Base-by-base conservation (phyloP, 2,113 vertebrate species). In the Panthera uncia region DNA sequence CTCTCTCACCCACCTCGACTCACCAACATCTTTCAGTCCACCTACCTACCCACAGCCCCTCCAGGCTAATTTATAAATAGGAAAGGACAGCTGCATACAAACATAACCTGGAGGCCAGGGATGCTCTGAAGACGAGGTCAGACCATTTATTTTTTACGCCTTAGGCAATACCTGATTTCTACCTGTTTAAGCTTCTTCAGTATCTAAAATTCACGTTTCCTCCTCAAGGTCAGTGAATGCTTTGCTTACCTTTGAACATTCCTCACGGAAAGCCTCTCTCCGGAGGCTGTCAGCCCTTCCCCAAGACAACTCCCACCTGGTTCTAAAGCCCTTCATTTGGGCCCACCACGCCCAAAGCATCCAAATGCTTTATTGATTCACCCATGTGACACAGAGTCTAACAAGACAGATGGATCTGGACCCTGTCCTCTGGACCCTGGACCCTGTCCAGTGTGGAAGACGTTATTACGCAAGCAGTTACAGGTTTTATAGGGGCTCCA, bases 51-150 rank as follows among this genome's bases (percentile, higher is more conserved):
- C 12, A 2, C 86, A 52, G 23, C 16, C 69, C 65, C 65, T 85
- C 91, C 55, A n/a, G 55, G 80, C 68, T 90, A 45, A 52, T 96
- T 74, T 92, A 98, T 95, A 94, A 96, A 96, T 92, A 96, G 63
- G 86, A 86, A 86, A 88, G 45, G 89, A 38, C 74, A 94, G 84
- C 86, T 92, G 65, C 83, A 52, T 41, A 65, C 41, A 87, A 48
- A 93, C 52, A 76, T 11, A 87, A 71, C 79, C 79, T 97, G 92
- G 96, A 95, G 90, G 89, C 63, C 74, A 86, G 38, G 31, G 63
- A 57, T n/a, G 61, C 74, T 73, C 86, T 50, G 79, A 95, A 93
- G 92, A 90, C 83, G 96, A 97, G 97, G 97, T 87, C 95, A 95
- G 57, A 65, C 33, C 36, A 33, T 69, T 80, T 61, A 41, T 85